A percentile compares a stretch with the other conserved stretches of the same genome.
Evolutionary conservation across 2,888 invertebrate species (phyloP).

Genomic region (Anticlea derivata): DNA sequence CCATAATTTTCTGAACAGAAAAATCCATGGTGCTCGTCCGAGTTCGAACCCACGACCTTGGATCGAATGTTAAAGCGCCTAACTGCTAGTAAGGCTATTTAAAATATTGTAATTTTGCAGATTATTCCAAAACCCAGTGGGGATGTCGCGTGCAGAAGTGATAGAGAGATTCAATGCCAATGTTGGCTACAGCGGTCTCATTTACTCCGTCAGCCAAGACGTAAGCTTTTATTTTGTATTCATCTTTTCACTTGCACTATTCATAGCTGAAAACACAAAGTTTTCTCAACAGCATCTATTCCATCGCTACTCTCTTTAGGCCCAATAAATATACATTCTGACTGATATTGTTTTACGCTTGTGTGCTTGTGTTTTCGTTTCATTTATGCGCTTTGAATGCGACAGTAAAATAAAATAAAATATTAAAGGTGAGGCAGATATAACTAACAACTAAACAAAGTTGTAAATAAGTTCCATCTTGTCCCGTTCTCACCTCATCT

Average conservation of each 20-base stretch:
- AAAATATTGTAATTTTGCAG: constrained; percentile 45
- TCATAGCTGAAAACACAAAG: not conserved
- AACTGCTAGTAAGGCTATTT: too few species aligned
- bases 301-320: too few species aligned
- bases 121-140: constrained; percentile 84
- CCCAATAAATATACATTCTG: not conserved
- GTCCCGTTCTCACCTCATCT: too few species aligned
- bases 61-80: too few species aligned
- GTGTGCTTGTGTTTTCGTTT: constrained; percentile 12
- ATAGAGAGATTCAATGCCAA: constrained; percentile 98
- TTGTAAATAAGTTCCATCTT: too few species aligned
- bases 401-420: not conserved
- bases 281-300: not conserved
- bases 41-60: too few species aligned
- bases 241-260: constrained; percentile 8
- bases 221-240: constrained; percentile 75
- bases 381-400: constrained; percentile 1
- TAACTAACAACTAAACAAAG: not conserved
- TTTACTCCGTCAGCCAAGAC: constrained; percentile 98
- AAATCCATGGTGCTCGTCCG: too few species aligned
- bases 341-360: constrained; percentile 1
- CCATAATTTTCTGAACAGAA: too few species aligned
- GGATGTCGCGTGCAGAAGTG: constrained; percentile 87
- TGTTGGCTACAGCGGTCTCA: constrained; percentile 97
- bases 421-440: not conserved